phyloP scores from a whole-genome alignment of 2,113 vertebrate species.

The Piprites chloris region DNA sequence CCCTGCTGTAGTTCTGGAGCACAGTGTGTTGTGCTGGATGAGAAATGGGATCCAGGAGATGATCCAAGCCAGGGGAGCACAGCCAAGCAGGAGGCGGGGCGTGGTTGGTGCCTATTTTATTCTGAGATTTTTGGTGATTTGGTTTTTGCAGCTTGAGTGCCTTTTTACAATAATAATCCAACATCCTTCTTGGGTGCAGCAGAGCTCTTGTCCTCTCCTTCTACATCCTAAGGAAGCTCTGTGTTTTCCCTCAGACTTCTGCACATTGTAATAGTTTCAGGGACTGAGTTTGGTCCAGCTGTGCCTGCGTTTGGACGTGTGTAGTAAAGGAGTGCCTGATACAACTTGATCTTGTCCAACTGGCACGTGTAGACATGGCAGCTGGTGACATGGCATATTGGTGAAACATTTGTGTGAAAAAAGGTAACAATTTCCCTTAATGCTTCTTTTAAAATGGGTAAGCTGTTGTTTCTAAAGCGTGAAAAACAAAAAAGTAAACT shows the following conservation, averaged over 20 bases:
- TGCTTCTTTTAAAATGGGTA: not conserved
- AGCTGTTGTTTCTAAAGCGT: not conserved
- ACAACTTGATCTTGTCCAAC: not conserved
- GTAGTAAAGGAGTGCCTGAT: not conserved
- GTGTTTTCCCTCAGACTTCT: not conserved
- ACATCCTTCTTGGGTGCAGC: not conserved
- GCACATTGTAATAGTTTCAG: not conserved
- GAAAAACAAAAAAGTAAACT: not conserved
- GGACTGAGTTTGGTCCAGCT: not conserved
- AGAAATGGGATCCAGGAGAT: not conserved
- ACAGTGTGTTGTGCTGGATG: accelerated
- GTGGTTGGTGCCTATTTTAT: not conserved
- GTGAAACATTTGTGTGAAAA: not conserved
- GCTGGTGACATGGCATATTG: not conserved
- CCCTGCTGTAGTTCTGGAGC: not conserved
- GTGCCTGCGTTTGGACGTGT: not conserved
- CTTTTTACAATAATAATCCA: not conserved
- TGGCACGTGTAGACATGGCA: not conserved
- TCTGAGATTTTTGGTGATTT: not conserved
- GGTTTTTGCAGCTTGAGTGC: not conserved
- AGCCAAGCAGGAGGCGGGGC: not conserved
- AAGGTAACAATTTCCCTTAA: not conserved
- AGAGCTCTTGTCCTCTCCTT: not conserved
- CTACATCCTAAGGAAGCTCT: not conserved
- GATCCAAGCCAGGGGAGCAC: not conserved